Conservation (phyloP, 2,888 invertebrate genomes). For the Parapristionchus giblindavisi region DNA sequence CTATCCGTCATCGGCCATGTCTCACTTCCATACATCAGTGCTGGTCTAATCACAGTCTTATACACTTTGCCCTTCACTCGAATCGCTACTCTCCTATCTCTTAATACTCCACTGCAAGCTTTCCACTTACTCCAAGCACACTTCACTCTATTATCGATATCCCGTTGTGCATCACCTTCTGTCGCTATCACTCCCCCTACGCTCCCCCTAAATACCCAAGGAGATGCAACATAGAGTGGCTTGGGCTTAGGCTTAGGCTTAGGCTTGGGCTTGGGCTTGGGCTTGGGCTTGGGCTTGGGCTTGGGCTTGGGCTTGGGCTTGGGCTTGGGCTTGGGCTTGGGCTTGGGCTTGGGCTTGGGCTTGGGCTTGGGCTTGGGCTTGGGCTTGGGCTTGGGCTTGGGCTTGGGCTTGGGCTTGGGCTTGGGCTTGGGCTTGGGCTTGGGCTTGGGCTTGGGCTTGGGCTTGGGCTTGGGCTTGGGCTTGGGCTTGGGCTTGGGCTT, state of each 20-base stretch:
- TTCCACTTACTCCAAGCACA: too few species aligned
- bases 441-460: slow-evolving; percentile 21
- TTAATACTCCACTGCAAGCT: too few species aligned
- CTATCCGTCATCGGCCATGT: too few species aligned
- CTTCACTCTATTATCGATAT: too few species aligned
- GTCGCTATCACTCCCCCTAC: too few species aligned
- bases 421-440: slow-evolving; percentile 40
- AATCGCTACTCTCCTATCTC: too few species aligned
- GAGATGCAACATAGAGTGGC: too few species aligned
- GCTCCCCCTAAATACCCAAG: too few species aligned
- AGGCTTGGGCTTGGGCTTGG: slow-evolving; percentile 38
- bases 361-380: slow-evolving; percentile 40
- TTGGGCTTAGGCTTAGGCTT: slow-evolving; percentile 39
- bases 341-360: slow-evolving; percentile 39
- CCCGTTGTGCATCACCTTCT: too few species aligned
- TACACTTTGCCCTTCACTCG: too few species aligned
- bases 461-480: slow-evolving; percentile 23
- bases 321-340: slow-evolving; percentile 40
- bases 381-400: slow-evolving; percentile 42
- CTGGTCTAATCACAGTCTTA: too few species aligned
- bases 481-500: slow-evolving; percentile 39
- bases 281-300: slow-evolving; percentile 39
- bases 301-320: slow-evolving; percentile 40
- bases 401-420: slow-evolving; percentile 36
- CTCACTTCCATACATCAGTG: too few species aligned